These are phyloP conservation scores for Drosophila neocordata DNA, from an alignment of 1,140 invertebrate genomes.

Conservation along the genomic window DNA sequence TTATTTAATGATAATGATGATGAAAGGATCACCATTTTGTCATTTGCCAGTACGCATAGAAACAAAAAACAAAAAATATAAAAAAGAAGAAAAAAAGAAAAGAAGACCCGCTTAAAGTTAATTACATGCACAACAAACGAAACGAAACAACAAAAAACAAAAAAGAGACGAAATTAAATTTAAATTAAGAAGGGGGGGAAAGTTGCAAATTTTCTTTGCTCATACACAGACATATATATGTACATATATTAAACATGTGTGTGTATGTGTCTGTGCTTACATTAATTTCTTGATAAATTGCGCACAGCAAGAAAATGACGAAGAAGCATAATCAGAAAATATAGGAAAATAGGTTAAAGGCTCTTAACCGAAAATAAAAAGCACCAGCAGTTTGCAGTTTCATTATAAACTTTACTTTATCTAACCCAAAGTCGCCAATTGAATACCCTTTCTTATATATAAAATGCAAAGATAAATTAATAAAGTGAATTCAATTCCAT, in stretches of 20 bases:
- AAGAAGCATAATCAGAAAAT: background rate
- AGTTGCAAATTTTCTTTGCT: slow-evolving; percentile 68
- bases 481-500: too few relatives aligned
- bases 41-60: background rate
- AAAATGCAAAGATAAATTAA: too few relatives aligned
- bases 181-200: slow-evolving; percentile 30
- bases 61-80: too few relatives aligned
- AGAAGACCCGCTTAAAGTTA: slow-evolving; percentile 67
- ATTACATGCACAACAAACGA: slow-evolving; percentile 67
- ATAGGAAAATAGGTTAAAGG: slow-evolving; percentile 75
- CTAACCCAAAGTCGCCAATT: background rate
- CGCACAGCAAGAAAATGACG: slow-evolving; percentile 50
- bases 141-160: slow-evolving; percentile 4
- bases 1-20: background rate
- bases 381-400: slow-evolving; percentile 7
- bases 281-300: slow-evolving; percentile 79
- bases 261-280: slow-evolving; percentile 52
- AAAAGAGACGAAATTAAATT: slow-evolving; percentile 13
- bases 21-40: background rate
- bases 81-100: slow-evolving; percentile 30
- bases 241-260: background rate
- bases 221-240: slow-evolving; percentile 11
- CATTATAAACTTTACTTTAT: background rate
- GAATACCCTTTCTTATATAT: slow-evolving; percentile 6
- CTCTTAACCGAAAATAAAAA: slow-evolving; percentile 43